Evolutionary conservation across 1,140 invertebrate species (phyloP).

Genomic region (Cylas formicarius): DNA sequence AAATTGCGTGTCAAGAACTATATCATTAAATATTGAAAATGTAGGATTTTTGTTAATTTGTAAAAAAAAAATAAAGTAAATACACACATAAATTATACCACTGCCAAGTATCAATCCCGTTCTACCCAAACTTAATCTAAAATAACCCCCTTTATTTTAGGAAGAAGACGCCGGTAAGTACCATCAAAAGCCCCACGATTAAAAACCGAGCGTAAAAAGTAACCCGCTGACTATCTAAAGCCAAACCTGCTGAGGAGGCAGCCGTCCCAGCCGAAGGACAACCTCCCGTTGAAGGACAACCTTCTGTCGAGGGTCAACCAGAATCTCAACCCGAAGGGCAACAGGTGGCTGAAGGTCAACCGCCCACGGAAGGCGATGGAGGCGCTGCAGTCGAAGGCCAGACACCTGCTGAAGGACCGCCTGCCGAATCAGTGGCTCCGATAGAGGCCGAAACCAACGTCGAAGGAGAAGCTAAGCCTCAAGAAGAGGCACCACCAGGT

Average conservation of each 20-base stretch:
- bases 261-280: conserved; percentile 45
- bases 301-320: conserved; percentile 31
- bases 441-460: conserved; percentile 7
- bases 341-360: conserved; percentile 22
- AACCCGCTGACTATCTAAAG: too few species aligned
- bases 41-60: too few species aligned
- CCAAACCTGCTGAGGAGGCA: conserved; percentile 43
- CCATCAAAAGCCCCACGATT: conserved; percentile 8
- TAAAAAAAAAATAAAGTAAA: too few species aligned
- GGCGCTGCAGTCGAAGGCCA: conserved; percentile 41
- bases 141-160: neutral
- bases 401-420: conserved; percentile 39
- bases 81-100: too few species aligned
- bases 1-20: too few species aligned
- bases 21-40: too few species aligned
- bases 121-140: too few species aligned
- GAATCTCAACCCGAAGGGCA: conserved; percentile 25
- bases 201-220: conserved; percentile 25
- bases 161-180: conserved; percentile 1
- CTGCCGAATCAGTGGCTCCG: conserved; percentile 29
- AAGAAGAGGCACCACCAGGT: conserved; percentile 26
- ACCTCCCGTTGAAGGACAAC: conserved; percentile 42
- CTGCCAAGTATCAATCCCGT: too few species aligned
- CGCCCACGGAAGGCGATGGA: conserved; percentile 30
- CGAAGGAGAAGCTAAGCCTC: conserved; percentile 29